phyloP scores from a whole-genome alignment of 2,113 vertebrate species.

The Phainopepla nitens region DNA sequence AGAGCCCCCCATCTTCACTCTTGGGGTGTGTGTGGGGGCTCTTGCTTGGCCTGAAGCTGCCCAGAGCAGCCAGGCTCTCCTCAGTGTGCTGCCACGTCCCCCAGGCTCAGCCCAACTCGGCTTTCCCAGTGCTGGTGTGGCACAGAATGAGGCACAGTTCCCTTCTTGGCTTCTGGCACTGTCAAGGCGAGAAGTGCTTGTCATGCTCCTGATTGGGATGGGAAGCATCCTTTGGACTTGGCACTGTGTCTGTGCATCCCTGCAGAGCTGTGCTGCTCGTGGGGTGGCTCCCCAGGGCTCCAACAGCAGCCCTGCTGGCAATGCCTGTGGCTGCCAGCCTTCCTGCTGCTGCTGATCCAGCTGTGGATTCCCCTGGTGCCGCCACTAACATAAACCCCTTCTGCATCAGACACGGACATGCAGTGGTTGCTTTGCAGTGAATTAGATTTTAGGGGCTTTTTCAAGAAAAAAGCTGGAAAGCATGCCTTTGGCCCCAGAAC shows the following conservation, averaged over 20 bases:
- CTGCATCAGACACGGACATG: not conserved
- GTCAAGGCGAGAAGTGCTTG: not conserved
- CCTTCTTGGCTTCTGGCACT: not conserved
- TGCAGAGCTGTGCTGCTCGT: accelerated
- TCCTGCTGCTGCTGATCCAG: not conserved
- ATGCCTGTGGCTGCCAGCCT: not conserved
- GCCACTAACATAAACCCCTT: not conserved
- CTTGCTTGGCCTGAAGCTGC: not conserved
- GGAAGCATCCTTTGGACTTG: not conserved
- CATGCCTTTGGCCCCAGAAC: not conserved
- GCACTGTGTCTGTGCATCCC: not conserved
- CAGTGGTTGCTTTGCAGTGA: not conserved
- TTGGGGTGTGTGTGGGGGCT: not conserved
- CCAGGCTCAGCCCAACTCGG: accelerated
- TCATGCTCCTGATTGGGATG: not conserved
- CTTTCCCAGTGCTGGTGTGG: accelerated
- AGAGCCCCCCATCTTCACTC: not conserved
- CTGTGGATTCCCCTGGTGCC: not conserved
- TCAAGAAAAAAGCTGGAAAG: not conserved
- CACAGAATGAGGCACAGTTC: not conserved
- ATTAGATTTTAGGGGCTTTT: not conserved
- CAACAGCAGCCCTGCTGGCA: not conserved
- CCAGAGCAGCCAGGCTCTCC: not conserved
- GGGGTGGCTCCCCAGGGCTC: not conserved
- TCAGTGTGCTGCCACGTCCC: not conserved